Evolutionary conservation across 2,888 invertebrate species (phyloP).

Genomic region (Pelosia muscerda): DNA sequence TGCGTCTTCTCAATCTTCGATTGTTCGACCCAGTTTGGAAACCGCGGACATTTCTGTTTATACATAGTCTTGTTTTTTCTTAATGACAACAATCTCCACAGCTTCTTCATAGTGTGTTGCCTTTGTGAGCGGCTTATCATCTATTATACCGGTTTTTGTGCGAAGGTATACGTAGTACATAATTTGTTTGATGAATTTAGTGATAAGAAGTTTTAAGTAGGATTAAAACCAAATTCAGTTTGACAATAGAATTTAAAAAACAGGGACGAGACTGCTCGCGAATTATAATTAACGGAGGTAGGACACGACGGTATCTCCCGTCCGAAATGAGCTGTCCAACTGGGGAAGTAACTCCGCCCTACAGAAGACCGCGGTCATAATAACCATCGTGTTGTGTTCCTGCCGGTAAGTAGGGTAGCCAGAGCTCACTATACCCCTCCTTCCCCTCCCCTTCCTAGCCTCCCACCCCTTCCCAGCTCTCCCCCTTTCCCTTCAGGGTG

Average conservation of each 20-base stretch:
- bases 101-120: neutral
- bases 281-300: no score
- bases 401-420: no score
- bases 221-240: neutral
- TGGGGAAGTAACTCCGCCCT: no score
- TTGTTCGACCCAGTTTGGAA: slow-evolving; percentile 83
- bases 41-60: slow-evolving; percentile 68
- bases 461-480: no score
- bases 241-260: neutral
- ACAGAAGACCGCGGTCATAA: no score
- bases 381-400: no score
- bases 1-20: slow-evolving; percentile 69
- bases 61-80: slow-evolving; percentile 40
- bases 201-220: neutral
- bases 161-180: neutral
- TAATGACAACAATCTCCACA: neutral
- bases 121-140: neutral
- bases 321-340: no score
- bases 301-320: no score
- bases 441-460: no score
- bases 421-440: no score
- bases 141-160: slow-evolving; percentile 4
- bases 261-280: neutral
- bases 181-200: neutral
- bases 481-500: no score